Evolutionary conservation across 2,113 vertebrate genomes (phyloP), one percentile per base, ranked within the genome.

Genomic region (Seriola quinqueradiata): DNA sequence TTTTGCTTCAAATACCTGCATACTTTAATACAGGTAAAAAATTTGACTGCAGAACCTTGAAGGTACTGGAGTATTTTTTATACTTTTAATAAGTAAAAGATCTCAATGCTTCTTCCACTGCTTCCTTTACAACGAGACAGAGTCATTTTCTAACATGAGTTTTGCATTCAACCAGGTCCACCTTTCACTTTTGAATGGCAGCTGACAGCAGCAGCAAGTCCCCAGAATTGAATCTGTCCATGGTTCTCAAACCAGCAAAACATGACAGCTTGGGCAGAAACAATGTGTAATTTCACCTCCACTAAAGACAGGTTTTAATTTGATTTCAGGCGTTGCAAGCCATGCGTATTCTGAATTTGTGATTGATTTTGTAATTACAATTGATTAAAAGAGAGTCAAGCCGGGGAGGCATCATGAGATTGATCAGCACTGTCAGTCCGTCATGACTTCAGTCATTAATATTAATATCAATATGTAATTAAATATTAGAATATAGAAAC

Each of bases 401-500:
- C 13, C 8, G 23, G 17, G 58, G 21, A 25, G 28, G 32, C 36
- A 40, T n/a, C 36, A 7, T 34, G 3, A 52, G 58, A 79, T 19
- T 52, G 67, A 69, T 85, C 16, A 64, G 32, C 9, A 44, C 17
- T 36, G 64, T 42, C 69, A 74, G 58, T 8, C 5, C 13, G 42
- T 66, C 17, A 23, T n/a, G 6, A 8, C 38, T 17, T 65, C 21
- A 58, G 44, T 66, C 40, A 67, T 77, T 65, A 54, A 72, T 82
- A 76, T 68, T 75, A 36, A 76, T 23, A 38, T 17, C 5, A 34
- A 32, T 36, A 75, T 66, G 73, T 40, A 64, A 71, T 71, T 79
- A 19, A 82, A 40, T 1, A 55, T 10, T 17, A 36, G 1, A n/a
- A 48, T 4, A 17, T 14, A 46, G 25, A 69, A 21, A 14, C 12